Conservation (phyloP, 1,140 invertebrate genomes). For the Paramacrobiotus metropolitanus region DNA sequence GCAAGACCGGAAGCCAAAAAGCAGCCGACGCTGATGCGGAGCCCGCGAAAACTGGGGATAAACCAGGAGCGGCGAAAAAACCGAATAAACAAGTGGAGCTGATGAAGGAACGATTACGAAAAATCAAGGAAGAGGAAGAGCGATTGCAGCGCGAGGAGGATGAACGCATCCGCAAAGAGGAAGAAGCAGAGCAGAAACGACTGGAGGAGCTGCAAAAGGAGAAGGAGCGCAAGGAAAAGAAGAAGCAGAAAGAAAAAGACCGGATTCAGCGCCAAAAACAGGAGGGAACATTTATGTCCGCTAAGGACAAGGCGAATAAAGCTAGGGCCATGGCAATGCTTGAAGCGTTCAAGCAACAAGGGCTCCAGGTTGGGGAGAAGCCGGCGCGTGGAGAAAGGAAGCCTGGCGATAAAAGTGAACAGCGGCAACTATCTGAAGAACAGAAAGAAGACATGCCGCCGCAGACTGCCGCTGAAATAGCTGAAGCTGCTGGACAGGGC, state of each 20-base stretch:
- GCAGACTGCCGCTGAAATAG: slow-evolving; percentile 9
- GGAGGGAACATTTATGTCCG: slow-evolving; percentile 74
- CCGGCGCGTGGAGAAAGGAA: not conserved
- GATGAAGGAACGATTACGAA: slow-evolving; percentile 36
- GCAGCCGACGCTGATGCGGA: too few species aligned
- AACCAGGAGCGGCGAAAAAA: slow-evolving; percentile 19
- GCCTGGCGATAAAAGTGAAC: not conserved
- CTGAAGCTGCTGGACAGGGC: slow-evolving; percentile 10
- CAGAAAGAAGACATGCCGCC: slow-evolving; percentile 8
- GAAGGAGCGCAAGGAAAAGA: slow-evolving; percentile 45
- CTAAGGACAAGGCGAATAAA: slow-evolving; percentile 61
- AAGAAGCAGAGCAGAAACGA: slow-evolving; percentile 27
- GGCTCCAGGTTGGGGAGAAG: slow-evolving; percentile 18
- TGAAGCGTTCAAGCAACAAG: slow-evolving; percentile 60
- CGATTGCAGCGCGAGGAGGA: slow-evolving; percentile 47
- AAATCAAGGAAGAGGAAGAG: slow-evolving; percentile 59
- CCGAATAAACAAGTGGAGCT: slow-evolving; percentile 33
- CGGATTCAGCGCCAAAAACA: slow-evolving; percentile 69
- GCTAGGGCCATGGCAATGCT: slow-evolving; percentile 62
- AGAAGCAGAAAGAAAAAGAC: slow-evolving; percentile 86
- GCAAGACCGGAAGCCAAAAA: too few species aligned
- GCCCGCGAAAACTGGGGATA: too few species aligned
- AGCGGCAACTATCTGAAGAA: slow-evolving; percentile 8
- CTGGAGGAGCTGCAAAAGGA: slow-evolving; percentile 16
- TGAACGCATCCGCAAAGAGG: slow-evolving; percentile 43